Base-by-base conservation (phyloP, 23 tunicate species). In the Halocynthia aurantium region DNA sequence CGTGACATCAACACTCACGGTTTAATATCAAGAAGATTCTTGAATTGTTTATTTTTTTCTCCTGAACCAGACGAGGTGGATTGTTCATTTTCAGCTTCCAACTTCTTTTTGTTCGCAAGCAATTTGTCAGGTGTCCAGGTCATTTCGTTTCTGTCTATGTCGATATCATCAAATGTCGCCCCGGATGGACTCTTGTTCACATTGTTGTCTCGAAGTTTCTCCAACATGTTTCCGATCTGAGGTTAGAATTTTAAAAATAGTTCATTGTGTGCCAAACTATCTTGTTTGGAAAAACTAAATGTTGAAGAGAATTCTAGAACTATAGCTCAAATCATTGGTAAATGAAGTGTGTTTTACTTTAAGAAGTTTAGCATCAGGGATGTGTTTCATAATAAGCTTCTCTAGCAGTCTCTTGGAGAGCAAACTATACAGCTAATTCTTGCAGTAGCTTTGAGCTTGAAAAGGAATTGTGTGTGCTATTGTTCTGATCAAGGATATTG, bases 111-210 rank as follows among this genome's bases (percentile, higher is more conserved):
- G 22, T 8, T 73, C 60, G 70, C 52, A n/a, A 71, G 56, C 54
- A 82, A 57, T 70, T 88, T 88, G 69, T 69, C 95, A 2, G 95
- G 95, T 44, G 95, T 91, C 97, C 97, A 91, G 6, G 97, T 91
- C 97, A 91, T 91, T 71, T 91, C 86, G 58, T 72, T 77, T 15
- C 55, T 81, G 19, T 72, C 87, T 7, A 71, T 31, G 10, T 78
- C 87, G 6, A 22, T 51, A 55, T 53, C 57, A 7, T 74, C 78
- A 18, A 74, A 74, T 7, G 57, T 22, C 6, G 31, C 31, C 31
- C 22, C 56, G 78, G 31, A 22, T 53, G 15, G 55, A 51, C 6
- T 54, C 22, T 8, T 64, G 78, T 8, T 54, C 56, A 55, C 56
- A 6, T 74, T 74, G 78, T 64, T 74, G 20, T 74, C 78, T 15